Conservation (phyloP, 2,888 invertebrate genomes). For the Epiblema foenella region DNA sequence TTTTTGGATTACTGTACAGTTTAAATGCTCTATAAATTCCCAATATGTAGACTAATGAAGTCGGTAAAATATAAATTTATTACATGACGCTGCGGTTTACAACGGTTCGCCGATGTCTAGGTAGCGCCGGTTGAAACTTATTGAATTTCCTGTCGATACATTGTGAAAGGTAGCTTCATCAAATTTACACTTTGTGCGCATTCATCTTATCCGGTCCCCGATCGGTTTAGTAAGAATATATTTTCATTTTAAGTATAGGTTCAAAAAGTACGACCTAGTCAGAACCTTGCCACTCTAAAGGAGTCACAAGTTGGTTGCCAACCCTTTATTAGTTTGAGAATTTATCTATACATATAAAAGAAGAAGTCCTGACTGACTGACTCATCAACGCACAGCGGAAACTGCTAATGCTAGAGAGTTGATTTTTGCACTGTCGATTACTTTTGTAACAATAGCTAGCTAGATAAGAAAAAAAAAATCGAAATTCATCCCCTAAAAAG, state of each 20-base stretch:
- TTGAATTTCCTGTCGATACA: constrained; percentile 65
- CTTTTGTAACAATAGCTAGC: too few relatives aligned
- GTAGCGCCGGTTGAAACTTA: constrained; percentile 57
- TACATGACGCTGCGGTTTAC: constrained; percentile 63
- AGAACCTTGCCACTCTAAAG: too few relatives aligned
- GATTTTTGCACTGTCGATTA: too few relatives aligned
- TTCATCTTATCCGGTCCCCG: constrained; percentile 26
- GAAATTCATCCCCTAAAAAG: too few relatives aligned
- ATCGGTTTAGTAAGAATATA: constrained; percentile 4
- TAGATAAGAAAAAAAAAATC: too few relatives aligned
- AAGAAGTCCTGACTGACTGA: too few relatives aligned
- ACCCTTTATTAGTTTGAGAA: neutral
- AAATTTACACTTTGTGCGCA: constrained; percentile 50
- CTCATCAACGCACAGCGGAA: too few relatives aligned
- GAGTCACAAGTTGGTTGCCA: neutral
- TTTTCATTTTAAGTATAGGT: neutral
- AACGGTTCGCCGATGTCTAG: constrained; percentile 51
- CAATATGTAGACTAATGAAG: neutral
- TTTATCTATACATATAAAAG: too few relatives aligned
- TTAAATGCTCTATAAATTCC: neutral
- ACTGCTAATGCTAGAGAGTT: too few relatives aligned
- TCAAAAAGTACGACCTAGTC: too few relatives aligned
- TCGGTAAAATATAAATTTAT: constrained; percentile 60
- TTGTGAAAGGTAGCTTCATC: constrained; percentile 58
- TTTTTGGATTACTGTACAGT: neutral